Percentiles rank a stretch among this genome's conserved stretches.
Evolutionary conservation across 2,888 invertebrate species (phyloP).

Genomic region (Pinctada fucata): DNA sequence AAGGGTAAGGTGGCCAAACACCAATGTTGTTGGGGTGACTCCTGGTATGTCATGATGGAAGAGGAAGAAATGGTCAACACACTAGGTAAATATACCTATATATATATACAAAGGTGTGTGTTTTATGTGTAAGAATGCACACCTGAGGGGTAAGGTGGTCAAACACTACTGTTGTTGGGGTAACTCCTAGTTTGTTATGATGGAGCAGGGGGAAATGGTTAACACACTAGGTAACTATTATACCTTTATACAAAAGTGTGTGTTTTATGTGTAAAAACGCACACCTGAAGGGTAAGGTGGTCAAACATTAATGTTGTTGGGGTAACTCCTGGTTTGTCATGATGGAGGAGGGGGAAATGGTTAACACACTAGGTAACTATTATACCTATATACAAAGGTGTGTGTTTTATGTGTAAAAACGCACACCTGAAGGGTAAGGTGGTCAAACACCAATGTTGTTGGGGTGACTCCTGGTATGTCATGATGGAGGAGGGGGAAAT

Average conservation of each 20-base stretch:
- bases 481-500: slow-evolving; percentile 71
- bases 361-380: slow-evolving; percentile 60
- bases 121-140: slow-evolving; percentile 65
- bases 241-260: too few species aligned
- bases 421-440: slow-evolving; percentile 67
- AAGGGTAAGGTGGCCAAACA: slow-evolving; percentile 67
- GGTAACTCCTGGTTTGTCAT: slow-evolving; percentile 72
- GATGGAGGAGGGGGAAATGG: slow-evolving; percentile 70
- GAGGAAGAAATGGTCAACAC: slow-evolving; percentile 68
- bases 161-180: slow-evolving; percentile 70
- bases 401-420: too few species aligned
- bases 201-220: slow-evolving; percentile 70
- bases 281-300: slow-evolving; percentile 65
- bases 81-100: slow-evolving; percentile 54
- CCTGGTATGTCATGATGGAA: slow-evolving; percentile 71
- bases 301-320: slow-evolving; percentile 69
- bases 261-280: too few species aligned
- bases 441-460: slow-evolving; percentile 70
- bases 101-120: too few species aligned
- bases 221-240: slow-evolving; percentile 59
- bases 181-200: slow-evolving; percentile 71
- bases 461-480: slow-evolving; percentile 71
- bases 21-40: slow-evolving; percentile 69
- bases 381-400: too few species aligned
- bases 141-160: slow-evolving; percentile 65